Percentiles rank a stretch among this genome's conserved stretches.
Evolutionary conservation across 1,140 invertebrate species (phyloP).

Genomic region (Trypoxylus dichotomus): DNA sequence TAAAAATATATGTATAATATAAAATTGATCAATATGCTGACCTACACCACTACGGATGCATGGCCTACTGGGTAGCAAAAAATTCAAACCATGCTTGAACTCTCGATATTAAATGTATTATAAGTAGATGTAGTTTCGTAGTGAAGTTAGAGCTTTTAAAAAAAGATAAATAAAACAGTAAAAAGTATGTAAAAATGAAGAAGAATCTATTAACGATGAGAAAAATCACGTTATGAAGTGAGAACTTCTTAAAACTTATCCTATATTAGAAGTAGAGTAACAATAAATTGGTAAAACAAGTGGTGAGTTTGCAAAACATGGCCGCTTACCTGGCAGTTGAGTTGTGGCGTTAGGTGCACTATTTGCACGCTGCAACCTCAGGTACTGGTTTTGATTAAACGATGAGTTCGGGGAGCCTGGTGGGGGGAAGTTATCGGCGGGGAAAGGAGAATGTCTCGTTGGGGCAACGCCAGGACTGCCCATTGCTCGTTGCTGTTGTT

Average conservation of each 20-base stretch:
- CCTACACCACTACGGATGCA: slow-evolving; percentile 46
- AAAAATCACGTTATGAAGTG: neutral
- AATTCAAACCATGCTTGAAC: slow-evolving; percentile 44
- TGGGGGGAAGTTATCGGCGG: slow-evolving; percentile 58
- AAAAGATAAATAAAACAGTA: neutral
- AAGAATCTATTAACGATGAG: neutral
- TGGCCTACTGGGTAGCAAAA: slow-evolving; percentile 42
- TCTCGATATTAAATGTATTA: neutral
- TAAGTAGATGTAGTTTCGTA: neutral
- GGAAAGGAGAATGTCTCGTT: slow-evolving; percentile 62
- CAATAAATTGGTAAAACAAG: neutral
- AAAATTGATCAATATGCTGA: slow-evolving; percentile 39
- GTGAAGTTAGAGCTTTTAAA: neutral
- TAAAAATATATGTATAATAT: slow-evolving; percentile 34
- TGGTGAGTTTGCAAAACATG: neutral
- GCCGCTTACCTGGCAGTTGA: slow-evolving; percentile 65
- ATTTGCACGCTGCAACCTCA: slow-evolving; percentile 65
- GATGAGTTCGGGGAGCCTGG: slow-evolving; percentile 59
- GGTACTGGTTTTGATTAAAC: slow-evolving; percentile 57
- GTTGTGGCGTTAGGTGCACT: slow-evolving; percentile 67
- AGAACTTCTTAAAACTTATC: slow-evolving; percentile 27
- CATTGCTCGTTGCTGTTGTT: slow-evolving; percentile 45
- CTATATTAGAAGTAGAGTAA: slow-evolving; percentile 12
- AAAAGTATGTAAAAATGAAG: slow-evolving; percentile 21
- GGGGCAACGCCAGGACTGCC: slow-evolving; percentile 43